Percentiles rank a stretch among this genome's conserved stretches.
These are phyloP conservation scores for Coilia nasus DNA, from an alignment of 2,797 vertebrate genomes.

Conservation along the genomic window DNA sequence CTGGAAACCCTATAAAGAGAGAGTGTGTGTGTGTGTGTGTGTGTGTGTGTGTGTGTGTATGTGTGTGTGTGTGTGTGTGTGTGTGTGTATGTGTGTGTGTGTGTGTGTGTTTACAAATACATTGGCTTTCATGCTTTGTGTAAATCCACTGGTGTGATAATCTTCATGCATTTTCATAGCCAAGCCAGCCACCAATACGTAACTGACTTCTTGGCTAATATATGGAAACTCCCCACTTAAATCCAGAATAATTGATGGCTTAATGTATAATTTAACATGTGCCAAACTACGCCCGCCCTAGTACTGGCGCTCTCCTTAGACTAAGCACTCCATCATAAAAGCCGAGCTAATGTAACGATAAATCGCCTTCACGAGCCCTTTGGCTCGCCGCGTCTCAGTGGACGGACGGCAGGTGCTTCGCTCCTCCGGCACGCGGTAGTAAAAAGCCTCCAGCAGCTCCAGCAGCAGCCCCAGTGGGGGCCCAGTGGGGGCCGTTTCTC, in stretches of 20 bases:
- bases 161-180: background rate
- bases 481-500: slow-evolving; percentile 11
- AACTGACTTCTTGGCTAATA: slow-evolving; percentile 56
- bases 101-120: background rate
- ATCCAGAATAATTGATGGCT: slow-evolving; percentile 40
- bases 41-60: no score
- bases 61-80: no score
- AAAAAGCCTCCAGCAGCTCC: slow-evolving; percentile 32
- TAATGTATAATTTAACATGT: slow-evolving; percentile 42
- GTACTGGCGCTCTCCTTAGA: slow-evolving; percentile 25
- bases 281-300: slow-evolving; percentile 31
- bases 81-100: no score
- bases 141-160: slow-evolving; percentile 56
- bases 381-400: slow-evolving; percentile 31
- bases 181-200: background rate
- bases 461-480: slow-evolving; percentile 34
- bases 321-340: slow-evolving; percentile 47
- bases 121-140: slow-evolving; percentile 13
- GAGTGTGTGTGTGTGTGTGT: background rate
- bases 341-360: slow-evolving; percentile 40
- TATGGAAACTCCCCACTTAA: slow-evolving; percentile 31
- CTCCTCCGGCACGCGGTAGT: slow-evolving; percentile 28
- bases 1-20: background rate
- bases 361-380: slow-evolving; percentile 38
- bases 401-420: slow-evolving; percentile 9